Evolutionary conservation across 2,797 vertebrate species (phyloP).

Genomic region (Sebastes aleutianus): DNA sequence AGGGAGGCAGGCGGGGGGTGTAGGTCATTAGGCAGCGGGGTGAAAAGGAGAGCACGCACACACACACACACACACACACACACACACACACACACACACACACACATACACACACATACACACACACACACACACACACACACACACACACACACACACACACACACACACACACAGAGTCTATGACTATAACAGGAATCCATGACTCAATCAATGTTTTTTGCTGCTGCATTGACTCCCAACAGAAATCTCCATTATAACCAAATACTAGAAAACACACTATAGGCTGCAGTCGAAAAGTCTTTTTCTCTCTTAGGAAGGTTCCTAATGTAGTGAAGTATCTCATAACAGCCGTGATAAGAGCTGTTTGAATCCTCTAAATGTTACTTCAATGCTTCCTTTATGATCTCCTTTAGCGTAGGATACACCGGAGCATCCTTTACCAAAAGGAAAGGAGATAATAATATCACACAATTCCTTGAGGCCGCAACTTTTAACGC

Average conservation of each 20-base stretch:
- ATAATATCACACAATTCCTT: too few species aligned
- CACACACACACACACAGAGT: neutral
- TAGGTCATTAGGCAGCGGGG: slow-evolving; percentile 70
- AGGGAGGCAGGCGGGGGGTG: slow-evolving; percentile 32
- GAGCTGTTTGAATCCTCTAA: too few species aligned
- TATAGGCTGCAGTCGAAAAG: too few species aligned
- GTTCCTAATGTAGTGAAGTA: too few species aligned
- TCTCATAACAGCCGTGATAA: too few species aligned
- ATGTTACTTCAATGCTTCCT: too few species aligned
- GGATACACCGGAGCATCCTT: too few species aligned
- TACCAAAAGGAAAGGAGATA: too few species aligned
- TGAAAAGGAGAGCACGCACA: slow-evolving; percentile 51
- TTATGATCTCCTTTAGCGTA: too few species aligned
- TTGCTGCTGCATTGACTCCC: slow-evolving; percentile 5
- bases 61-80: neutral
- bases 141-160: too few species aligned
- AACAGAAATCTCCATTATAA: neutral
- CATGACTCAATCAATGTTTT: slow-evolving; percentile 25
- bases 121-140: neutral
- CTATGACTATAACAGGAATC: neutral
- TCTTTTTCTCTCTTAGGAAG: too few species aligned
- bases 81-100: neutral
- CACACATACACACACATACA: neutral
- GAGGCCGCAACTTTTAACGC: too few species aligned
- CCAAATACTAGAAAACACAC: neutral